A percentile compares a stretch with the other conserved stretches of the same genome.
phyloP scores from a whole-genome alignment of 2,113 vertebrate species.

The Datnioides undecimradiatus region DNA sequence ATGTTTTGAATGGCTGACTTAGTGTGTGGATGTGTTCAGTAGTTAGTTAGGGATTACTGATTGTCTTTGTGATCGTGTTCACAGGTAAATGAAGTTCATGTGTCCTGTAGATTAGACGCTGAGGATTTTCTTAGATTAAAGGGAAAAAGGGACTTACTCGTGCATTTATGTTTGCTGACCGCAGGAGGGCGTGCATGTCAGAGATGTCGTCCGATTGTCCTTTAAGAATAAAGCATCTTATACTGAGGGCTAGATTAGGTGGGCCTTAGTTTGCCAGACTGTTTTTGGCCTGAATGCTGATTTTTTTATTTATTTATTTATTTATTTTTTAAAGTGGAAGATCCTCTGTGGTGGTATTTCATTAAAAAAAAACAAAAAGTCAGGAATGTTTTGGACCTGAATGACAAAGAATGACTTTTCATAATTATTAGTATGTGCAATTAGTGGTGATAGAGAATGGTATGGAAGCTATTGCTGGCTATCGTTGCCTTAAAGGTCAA shows the following conservation, averaged over 20 bases:
- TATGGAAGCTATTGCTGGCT: neutral
- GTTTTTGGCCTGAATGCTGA: conserved; percentile 14
- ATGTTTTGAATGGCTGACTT: neutral
- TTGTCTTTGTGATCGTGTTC: conserved; percentile 32
- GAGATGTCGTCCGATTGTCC: neutral
- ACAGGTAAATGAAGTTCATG: neutral
- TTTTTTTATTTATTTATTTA: no score
- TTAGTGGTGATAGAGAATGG: neutral
- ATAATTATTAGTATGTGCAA: neutral
- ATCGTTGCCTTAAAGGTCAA: conserved; percentile 11
- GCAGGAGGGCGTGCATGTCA: conserved; percentile 28
- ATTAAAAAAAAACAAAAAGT: neutral
- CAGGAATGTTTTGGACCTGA: conserved; percentile 52
- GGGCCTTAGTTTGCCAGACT: conserved; percentile 33
- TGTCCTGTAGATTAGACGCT: neutral
- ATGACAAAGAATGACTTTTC: conserved; percentile 3
- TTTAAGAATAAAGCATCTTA: neutral
- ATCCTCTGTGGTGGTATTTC: neutral
- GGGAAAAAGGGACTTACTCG: neutral
- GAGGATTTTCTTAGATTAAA: neutral
- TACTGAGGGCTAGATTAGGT: conserved; percentile 12
- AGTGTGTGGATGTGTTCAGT: neutral
- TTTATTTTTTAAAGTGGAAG: conserved; percentile 4
- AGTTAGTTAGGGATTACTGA: neutral
- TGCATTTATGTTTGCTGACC: conserved; percentile 14